Evolutionary conservation across 2,113 vertebrate species (phyloP).

Genomic region (Callaeas wilsoni): DNA sequence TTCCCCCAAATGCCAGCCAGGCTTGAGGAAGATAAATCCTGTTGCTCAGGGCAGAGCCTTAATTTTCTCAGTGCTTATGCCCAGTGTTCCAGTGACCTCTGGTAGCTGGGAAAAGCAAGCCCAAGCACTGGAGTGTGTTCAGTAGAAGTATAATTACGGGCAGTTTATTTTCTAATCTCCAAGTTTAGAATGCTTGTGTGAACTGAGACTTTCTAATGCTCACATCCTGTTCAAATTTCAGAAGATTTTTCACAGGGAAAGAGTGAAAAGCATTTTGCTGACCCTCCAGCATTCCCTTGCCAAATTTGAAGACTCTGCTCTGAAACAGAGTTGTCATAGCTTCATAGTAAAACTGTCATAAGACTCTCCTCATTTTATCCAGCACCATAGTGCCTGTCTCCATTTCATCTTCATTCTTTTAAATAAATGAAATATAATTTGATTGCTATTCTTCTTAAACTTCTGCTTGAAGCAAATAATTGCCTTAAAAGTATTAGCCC

Average conservation of each 20-base stretch:
- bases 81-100: background rate
- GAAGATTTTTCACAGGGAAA: conserved; percentile 25
- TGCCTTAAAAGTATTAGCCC: background rate
- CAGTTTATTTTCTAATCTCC: background rate
- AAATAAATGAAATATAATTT: background rate
- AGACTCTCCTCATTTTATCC: background rate
- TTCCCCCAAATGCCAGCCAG: background rate
- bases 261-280: conserved; percentile 6
- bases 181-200: background rate
- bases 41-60: background rate
- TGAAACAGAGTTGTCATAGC: background rate
- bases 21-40: background rate
- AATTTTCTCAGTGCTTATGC: background rate
- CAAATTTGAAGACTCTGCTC: background rate
- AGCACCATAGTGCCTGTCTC: background rate
- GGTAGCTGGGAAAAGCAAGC: background rate
- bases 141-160: background rate
- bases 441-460: background rate
- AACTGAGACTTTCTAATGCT: background rate
- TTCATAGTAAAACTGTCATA: background rate
- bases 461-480: background rate
- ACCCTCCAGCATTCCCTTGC: background rate
- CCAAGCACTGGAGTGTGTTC: background rate
- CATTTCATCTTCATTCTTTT: background rate
- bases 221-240: conserved; percentile 26